Evolutionary conservation across 2,888 invertebrate species (phyloP).

Genomic region (Bugulina stolonifera): DNA sequence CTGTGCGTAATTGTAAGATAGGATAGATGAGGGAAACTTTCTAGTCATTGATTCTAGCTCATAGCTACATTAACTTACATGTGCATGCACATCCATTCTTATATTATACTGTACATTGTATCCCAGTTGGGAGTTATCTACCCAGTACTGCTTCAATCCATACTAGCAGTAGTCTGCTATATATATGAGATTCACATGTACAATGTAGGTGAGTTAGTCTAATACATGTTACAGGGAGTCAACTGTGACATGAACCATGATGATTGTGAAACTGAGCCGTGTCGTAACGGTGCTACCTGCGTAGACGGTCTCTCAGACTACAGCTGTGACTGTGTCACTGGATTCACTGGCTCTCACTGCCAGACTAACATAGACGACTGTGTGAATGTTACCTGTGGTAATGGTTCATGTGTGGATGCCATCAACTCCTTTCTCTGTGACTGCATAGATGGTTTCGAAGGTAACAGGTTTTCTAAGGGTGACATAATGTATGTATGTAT

Average conservation of each 20-base stretch:
- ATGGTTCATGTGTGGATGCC: conserved; percentile 3
- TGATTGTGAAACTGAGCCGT: conserved; percentile 3
- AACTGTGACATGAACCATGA: conserved; percentile 21
- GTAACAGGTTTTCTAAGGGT: neutral
- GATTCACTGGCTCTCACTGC: neutral
- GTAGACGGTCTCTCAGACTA: conserved; percentile 11
- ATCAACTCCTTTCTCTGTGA: neutral
- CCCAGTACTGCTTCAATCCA: too few relatives aligned
- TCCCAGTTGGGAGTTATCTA: too few relatives aligned
- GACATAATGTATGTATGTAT: too few relatives aligned
- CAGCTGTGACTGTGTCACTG: neutral
- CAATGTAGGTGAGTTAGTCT: neutral
- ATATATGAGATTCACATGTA: too few relatives aligned
- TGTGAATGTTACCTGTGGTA: neutral
- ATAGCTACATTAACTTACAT: too few relatives aligned
- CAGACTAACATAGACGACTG: conserved; percentile 18
- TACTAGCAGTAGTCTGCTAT: too few relatives aligned
- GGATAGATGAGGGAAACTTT: too few relatives aligned
- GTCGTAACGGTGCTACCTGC: neutral
- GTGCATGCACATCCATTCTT: too few relatives aligned
- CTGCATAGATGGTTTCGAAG: neutral
- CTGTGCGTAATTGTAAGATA: too few relatives aligned
- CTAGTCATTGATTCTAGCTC: too few relatives aligned
- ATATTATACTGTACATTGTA: too few relatives aligned
- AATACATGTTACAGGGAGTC: neutral